Conservation (phyloP, 2,888 invertebrate genomes). For the Drosophila kokeensis region DNA sequence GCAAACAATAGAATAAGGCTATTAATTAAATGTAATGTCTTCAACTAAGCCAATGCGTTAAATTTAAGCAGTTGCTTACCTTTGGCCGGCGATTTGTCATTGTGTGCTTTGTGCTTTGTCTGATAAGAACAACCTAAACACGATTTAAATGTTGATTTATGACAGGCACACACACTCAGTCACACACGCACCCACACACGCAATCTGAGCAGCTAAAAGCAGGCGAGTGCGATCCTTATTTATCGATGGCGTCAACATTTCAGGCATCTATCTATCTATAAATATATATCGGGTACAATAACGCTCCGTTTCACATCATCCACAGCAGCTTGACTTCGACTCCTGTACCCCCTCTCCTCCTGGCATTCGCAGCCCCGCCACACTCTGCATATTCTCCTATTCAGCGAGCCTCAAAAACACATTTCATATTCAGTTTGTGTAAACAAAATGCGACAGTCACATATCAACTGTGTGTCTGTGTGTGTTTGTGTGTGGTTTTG, state of each 20-base stretch:
- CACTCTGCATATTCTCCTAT: not conserved
- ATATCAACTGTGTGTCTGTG: conserved; percentile 56
- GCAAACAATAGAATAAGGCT: not conserved
- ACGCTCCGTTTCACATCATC: conserved; percentile 23
- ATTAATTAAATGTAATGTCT: conserved; percentile 33
- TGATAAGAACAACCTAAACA: conserved; percentile 44
- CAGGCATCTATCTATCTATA: conserved; percentile 12
- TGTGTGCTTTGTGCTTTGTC: conserved; percentile 40
- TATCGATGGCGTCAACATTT: conserved; percentile 64
- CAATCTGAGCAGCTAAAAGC: conserved; percentile 43
- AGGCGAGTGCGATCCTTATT: conserved; percentile 55
- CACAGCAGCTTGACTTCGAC: conserved; percentile 35
- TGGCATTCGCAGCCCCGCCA: not conserved
- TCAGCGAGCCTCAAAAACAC: conserved; percentile 31
- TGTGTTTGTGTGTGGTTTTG: conserved; percentile 2
- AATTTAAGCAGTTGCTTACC: conserved; percentile 11
- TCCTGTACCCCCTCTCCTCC: not conserved
- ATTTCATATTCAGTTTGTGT: conserved; percentile 69
- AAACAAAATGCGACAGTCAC: conserved; percentile 66
- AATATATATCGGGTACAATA: conserved; percentile 17
- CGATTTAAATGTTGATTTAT: conserved; percentile 74
- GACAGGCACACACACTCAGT: conserved; percentile 39
- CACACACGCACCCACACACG: not conserved
- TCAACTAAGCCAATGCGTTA: not conserved
- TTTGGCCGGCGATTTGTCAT: conserved; percentile 35